phyloP scores from a whole-genome alignment of 2,797 vertebrate genomes.

The Lophius americanus region DNA sequence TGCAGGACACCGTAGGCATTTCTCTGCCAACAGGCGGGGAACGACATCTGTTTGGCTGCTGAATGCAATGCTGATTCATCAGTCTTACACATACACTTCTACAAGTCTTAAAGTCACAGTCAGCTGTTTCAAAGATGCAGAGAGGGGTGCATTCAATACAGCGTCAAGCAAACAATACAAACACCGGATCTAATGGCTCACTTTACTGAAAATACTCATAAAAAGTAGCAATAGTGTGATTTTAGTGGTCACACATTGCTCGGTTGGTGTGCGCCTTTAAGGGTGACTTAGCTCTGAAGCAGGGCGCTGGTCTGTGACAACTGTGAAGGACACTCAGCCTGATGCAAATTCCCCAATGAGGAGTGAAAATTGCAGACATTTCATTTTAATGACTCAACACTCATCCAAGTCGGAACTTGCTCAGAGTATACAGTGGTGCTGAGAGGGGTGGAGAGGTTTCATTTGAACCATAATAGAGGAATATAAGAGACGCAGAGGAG shows the following conservation, averaged over 20 bases:
- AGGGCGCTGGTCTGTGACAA: constrained; percentile 36
- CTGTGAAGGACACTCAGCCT: constrained; percentile 63
- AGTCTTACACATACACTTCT: constrained; percentile 67
- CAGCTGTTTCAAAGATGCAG: constrained; percentile 56
- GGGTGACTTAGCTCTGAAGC: constrained; percentile 42
- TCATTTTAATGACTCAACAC: constrained; percentile 54
- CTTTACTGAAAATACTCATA: constrained; percentile 24
- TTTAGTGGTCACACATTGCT: constrained; percentile 12
- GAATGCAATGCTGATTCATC: constrained; percentile 79
- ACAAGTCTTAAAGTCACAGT: constrained; percentile 69
- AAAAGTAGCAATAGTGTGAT: constrained; percentile 15
- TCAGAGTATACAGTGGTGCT: constrained; percentile 37
- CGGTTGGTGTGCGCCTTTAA: constrained; percentile 52
- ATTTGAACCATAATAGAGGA: constrained; percentile 33
- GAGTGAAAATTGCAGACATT: constrained; percentile 57
- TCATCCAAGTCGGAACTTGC: constrained; percentile 45
- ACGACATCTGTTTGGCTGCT: constrained; percentile 82
- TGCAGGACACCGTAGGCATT: constrained; percentile 80
- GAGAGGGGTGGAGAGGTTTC: constrained; percentile 22
- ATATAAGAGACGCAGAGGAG: constrained; percentile 22
- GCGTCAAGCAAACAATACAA: constrained; percentile 42
- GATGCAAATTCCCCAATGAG: constrained; percentile 45
- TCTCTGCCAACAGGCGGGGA: constrained; percentile 76
- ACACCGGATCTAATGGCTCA: constrained; percentile 29
- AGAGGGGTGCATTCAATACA: constrained; percentile 23